Evolutionary conservation across 2,888 invertebrate species (phyloP).

Genomic region (Melieria omissa): DNA sequence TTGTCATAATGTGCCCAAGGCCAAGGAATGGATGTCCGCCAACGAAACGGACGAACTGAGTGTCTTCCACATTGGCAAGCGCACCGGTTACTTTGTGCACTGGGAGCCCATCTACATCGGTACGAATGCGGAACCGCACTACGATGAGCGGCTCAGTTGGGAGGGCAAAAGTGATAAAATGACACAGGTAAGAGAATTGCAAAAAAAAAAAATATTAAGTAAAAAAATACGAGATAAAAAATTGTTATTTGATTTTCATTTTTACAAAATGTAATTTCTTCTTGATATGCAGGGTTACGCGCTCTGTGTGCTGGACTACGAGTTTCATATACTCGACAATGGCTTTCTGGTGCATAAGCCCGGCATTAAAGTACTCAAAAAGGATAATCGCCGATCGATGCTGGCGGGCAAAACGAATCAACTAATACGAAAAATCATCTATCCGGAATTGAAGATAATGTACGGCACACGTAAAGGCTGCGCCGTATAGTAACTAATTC

Average conservation of each 20-base stretch:
- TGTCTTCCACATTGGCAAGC: slow-evolving; percentile 85
- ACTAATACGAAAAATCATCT: slow-evolving; percentile 81
- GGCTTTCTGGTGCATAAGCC: slow-evolving; percentile 94
- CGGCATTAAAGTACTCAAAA: slow-evolving; percentile 86
- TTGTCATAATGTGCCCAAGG: slow-evolving; percentile 89
- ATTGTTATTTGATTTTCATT: slow-evolving; percentile 1
- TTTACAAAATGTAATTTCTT: not conserved
- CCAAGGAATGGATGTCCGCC: slow-evolving; percentile 84
- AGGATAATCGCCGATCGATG: slow-evolving; percentile 80
- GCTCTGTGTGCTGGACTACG: slow-evolving; percentile 89
- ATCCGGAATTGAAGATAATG: slow-evolving; percentile 85
- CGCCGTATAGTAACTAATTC: slow-evolving; percentile 74
- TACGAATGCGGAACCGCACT: slow-evolving; percentile 86
- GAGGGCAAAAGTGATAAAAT: slow-evolving; percentile 96
- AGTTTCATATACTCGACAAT: slow-evolving; percentile 92
- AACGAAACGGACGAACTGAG: slow-evolving; percentile 76
- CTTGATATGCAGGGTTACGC: slow-evolving; percentile 78
- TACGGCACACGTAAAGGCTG: slow-evolving; percentile 85
- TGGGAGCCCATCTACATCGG: slow-evolving; percentile 97
- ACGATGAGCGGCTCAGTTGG: slow-evolving; percentile 93
- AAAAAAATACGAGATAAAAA: too few species aligned
- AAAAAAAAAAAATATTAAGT: not conserved
- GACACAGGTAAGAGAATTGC: slow-evolving; percentile 79
- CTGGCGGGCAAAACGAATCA: slow-evolving; percentile 81
- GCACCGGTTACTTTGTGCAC: slow-evolving; percentile 80